A percentile compares a stretch with the other conserved stretches of the same genome.
Conservation (phyloP, 2,797 vertebrate genomes). For the Acanthurus tractus region DNA sequence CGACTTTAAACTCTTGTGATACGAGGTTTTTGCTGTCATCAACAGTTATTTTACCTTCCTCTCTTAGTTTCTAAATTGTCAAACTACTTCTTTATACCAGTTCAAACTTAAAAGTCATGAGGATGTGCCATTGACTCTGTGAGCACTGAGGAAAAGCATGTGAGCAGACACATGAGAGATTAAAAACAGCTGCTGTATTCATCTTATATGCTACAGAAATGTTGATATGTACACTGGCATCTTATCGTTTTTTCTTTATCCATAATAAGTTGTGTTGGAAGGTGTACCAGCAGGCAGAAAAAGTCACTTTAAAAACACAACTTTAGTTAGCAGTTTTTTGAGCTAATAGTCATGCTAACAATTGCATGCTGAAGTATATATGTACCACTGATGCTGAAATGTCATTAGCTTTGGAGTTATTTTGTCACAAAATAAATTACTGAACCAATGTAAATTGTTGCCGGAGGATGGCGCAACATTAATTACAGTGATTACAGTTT, state of each 20-base stretch:
- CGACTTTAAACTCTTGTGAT: not conserved
- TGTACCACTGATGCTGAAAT: too few species aligned
- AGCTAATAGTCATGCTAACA: not conserved
- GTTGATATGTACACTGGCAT: constrained; percentile 10
- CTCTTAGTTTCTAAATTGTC: not conserved
- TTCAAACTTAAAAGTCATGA: constrained; percentile 5
- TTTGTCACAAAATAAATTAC: not conserved
- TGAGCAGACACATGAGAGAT: constrained; percentile 4
- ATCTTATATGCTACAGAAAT: constrained; percentile 15
- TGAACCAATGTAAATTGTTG: not conserved
- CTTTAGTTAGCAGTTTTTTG: not conserved
- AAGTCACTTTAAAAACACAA: not conserved
- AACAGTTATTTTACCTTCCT: not conserved
- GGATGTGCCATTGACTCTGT: not conserved
- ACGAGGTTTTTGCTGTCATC: not conserved
- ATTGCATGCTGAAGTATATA: not conserved
- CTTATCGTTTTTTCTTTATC: not conserved
- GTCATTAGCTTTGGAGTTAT: not conserved
- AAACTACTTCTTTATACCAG: not conserved
- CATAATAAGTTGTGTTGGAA: constrained; percentile 2
- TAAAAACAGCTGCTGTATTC: constrained; percentile 2
- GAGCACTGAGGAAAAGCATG: not conserved
- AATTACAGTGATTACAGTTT: not conserved
- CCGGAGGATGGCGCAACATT: not conserved
- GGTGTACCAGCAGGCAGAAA: constrained; percentile 5